Evolutionary conservation across 1,140 invertebrate species (phyloP), one percentile per base, ranked within the genome.

Genomic region (Lerema accius): DNA sequence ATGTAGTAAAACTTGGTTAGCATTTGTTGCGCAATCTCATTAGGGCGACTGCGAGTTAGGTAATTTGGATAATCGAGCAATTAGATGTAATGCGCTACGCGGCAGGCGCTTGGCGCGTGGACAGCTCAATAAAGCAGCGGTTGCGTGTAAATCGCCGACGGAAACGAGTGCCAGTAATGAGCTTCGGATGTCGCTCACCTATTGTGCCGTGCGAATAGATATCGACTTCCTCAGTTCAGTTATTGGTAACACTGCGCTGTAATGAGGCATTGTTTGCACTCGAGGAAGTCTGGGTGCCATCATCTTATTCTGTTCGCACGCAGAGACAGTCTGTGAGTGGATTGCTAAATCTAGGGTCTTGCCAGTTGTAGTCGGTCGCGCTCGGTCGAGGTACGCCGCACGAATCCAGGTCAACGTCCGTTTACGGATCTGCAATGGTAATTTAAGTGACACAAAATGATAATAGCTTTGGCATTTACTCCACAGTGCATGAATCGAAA

Each of bases 141-240:
- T 76, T 63, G 77, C 76, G 68, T 84, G 76, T 86, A 82, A 87
- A 90, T 85, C 78, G 76, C 75, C 77, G 85, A 72, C 87, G 87
- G 85, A 90, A 88, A 87, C 68, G 80, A 76, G 76, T 72, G 71
- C 70, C 84, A 81, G 83, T 90, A 90, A 90, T 84, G 87, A 88
- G 87, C 83, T 87, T 90, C 87, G 87, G 87, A 90, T 89, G 83
- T 89, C 87, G 84, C 83, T 89, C 83, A 85, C 77, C 87, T 90
- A 90, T 90, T 90, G 87, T 90, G 86, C 80, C 75, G 63, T 77
- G 82, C 86, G 84, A 89, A 90, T 90, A 90, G 83, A 86, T 90
- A 87, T 88, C 71, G 83, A 89, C 87, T 90, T 90, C 87, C 87
- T 87, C 78, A 82, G 79, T 81, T 78, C 71, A 82, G 75, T 72